phyloP scores from a whole-genome alignment of 1,140 invertebrate genomes.

The fruit fly (Drosophila melanogaster) region DNA sequence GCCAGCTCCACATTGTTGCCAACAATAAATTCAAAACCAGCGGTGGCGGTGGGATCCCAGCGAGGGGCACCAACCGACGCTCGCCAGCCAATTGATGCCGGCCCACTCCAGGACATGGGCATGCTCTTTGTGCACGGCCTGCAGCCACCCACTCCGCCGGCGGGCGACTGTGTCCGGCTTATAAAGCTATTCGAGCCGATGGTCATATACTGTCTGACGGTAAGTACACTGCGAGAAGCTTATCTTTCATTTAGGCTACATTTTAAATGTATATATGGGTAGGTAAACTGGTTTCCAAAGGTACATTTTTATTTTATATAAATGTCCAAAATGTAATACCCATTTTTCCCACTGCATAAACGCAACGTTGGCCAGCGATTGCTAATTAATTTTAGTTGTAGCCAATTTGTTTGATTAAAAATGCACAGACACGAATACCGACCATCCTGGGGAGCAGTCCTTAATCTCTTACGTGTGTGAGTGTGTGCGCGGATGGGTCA shows the following conservation, averaged over 20 bases:
- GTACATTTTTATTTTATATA: no score
- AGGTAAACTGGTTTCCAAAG: no score
- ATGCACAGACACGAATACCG: slow-evolving; percentile 70
- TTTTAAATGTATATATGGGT: no score
- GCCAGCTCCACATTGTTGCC: slow-evolving; percentile 49
- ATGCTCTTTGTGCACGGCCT: slow-evolving; percentile 73
- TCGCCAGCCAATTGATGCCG: slow-evolving; percentile 53
- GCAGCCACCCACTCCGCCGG: slow-evolving; percentile 50
- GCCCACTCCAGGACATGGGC: slow-evolving; percentile 52
- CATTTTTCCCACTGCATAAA: neutral
- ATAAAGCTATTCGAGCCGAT: slow-evolving; percentile 95
- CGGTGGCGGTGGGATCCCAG: slow-evolving; percentile 8
- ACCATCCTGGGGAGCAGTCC: slow-evolving; percentile 12
- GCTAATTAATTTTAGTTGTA: slow-evolving; percentile 80
- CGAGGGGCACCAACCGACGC: slow-evolving; percentile 1
- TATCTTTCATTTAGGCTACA: neutral
- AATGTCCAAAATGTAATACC: neutral
- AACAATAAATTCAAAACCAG: slow-evolving; percentile 55
- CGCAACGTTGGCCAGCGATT: slow-evolving; percentile 18
- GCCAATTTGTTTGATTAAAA: slow-evolving; percentile 81
- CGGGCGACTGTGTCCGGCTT: slow-evolving; percentile 71
- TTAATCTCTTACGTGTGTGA: slow-evolving; percentile 30
- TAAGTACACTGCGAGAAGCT: slow-evolving; percentile 70
- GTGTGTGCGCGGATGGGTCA: slow-evolving; percentile 2
- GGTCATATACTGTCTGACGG: slow-evolving; percentile 92